Base-by-base conservation (phyloP, 2,113 vertebrate species). In the Campylorhamphus procurvoides region DNA sequence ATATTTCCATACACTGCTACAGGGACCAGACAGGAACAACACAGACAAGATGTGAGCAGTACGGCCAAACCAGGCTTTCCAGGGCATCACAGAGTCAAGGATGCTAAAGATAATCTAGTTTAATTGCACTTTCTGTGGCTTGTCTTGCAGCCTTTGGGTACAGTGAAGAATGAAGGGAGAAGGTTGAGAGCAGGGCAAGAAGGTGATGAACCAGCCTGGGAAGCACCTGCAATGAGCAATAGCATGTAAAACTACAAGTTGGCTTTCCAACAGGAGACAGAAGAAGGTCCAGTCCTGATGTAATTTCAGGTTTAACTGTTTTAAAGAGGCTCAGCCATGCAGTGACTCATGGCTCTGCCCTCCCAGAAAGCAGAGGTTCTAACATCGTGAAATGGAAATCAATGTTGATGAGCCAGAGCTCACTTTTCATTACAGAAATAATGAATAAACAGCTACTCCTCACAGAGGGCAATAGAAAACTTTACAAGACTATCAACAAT, bases 371-470 rank as follows among this genome's bases (percentile, higher is more conserved):
- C 68, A 89, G 68, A 76, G 62, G 24, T 84, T 91, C 64, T 85
- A 53, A 15, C 35, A 27, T 23, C 33, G 33, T 23, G n/a, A 86
- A 92, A 79, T 28, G 66, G 81, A 86, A 92, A 92, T 89, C 82
- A 42, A 25, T 46, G 71, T 58, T 7, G 2, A 49, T 56, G 71
- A 93, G 67, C 42, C 52, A 77, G 80, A 91, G 60, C 64, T 82
- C 62, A 42, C 35, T 87, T 68, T 78, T 76, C 78, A 81, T 92
- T 91, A 95, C 35, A 78, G 78, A 87, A 84, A 73, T 92, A 75
- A 64, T 29, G 59, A 93, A 94, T 75, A 90, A 96, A 96, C 75
- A 93, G 68, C 79, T 83, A 46, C 33, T 88, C 37, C 29, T 88
- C 67, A 73, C 39, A 88, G 91, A 96, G 69, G 64, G 73, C 53